Evolutionary conservation across 2,797 vertebrate genomes (phyloP), one percentile per base, ranked within the genome.

Genomic region (Lacerta bilineata): DNA sequence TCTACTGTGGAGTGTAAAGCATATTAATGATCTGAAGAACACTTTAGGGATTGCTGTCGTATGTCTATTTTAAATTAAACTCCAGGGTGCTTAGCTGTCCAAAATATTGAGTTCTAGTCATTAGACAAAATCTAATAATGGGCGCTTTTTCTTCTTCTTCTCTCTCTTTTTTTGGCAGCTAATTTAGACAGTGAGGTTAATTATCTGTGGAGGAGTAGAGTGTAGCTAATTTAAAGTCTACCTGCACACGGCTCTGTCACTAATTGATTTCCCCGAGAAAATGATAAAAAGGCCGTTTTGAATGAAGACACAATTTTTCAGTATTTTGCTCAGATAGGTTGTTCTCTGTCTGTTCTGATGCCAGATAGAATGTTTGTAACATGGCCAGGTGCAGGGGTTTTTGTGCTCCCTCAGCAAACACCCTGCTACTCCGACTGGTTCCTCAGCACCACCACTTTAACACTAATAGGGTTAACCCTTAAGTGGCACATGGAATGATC

Each of bases 51-150:
- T 96, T 96, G 96, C 95, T 95, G 95, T 95, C 94, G 95, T 95
- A 96, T 97, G 95, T 96, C 96, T 97, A 96, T 97, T 97, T 97
- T 97, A 97, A 97, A 97, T 96, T 97, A 97, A 97, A 95, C 97
- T 97, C 96, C 95, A 93, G 95, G 96, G 95, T 96, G 94, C 95
- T 96, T 97, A 96, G 97, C 96, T 96, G 96, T 95, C 96, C 96
- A 96, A 97, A 97, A 96, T 96, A 97, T 95, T 95, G 96, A 97
- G 95, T 96, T 95, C 96, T 95, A 93, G 95, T 97, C 96, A 97
- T 97, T 97, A 96, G 96, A 93, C 96, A 96, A 97, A 97, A 89
- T 75, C 96, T 97, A 97, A 97, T 97, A 97, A 97, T 95, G 95
- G 94, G 91, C 95, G 17, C 17, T 10, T 96, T 96, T 72, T 72